Percentiles rank a stretch among this genome's conserved stretches.
These are phyloP conservation scores for Carabus problematicus DNA, from an alignment of 2,888 invertebrate species.

Conservation along the genomic window DNA sequence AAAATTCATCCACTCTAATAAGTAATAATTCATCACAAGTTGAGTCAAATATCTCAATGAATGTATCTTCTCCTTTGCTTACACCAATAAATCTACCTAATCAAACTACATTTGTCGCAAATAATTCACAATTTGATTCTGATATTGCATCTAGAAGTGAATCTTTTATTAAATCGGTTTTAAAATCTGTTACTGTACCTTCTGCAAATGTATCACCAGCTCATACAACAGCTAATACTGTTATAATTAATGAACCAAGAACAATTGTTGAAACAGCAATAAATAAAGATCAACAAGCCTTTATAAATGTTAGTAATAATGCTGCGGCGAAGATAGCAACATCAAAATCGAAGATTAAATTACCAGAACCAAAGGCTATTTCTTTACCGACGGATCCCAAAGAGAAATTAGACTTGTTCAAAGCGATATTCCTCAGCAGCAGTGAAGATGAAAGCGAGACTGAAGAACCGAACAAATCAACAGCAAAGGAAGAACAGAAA, in stretches of 20 bases:
- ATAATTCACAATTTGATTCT: neutral
- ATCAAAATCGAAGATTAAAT: conserved; percentile 2
- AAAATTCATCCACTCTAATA: too few species aligned
- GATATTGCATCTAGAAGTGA: neutral
- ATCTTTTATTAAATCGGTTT: neutral
- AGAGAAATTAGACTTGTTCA: conserved; percentile 81
- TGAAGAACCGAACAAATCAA: conserved; percentile 52
- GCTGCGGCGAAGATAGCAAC: neutral
- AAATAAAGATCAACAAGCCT: neutral
- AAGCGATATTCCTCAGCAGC: conserved; percentile 86
- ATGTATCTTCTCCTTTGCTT: too few species aligned
- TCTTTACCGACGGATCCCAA: conserved; percentile 56
- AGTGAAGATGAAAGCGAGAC: conserved; percentile 70
- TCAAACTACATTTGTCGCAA: neutral
- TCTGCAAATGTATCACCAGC: neutral
- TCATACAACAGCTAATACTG: neutral
- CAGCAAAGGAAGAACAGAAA: conserved; percentile 46
- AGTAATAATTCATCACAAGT: too few species aligned
- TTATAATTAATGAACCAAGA: too few species aligned
- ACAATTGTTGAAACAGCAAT: conserved; percentile 4
- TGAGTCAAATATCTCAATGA: too few species aligned
- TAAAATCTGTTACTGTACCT: conserved; percentile 2
- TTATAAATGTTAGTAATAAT: neutral
- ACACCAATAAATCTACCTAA: conserved; percentile 11
- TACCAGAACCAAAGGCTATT: conserved; percentile 14